Conservation (phyloP, 2,797 vertebrate species). For the Valencia hispanica region DNA sequence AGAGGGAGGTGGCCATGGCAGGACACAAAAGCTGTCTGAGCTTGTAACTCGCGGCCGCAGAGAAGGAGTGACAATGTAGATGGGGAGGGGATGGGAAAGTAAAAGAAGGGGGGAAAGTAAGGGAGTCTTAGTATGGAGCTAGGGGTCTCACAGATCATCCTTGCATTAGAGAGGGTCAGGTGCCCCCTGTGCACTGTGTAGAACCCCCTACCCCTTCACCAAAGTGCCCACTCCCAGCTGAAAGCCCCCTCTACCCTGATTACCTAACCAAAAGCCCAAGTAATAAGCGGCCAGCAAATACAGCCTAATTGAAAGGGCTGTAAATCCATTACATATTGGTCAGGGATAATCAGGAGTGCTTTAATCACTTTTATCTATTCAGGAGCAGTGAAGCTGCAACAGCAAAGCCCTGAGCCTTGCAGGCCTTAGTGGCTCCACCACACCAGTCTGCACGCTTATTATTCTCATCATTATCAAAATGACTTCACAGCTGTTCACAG, state of each 20-base stretch:
- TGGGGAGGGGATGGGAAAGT: slow-evolving; percentile 33
- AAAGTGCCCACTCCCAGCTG: slow-evolving; percentile 79
- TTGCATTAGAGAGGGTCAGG: slow-evolving; percentile 85
- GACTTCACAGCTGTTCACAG: slow-evolving; percentile 97
- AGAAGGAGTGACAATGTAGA: slow-evolving; percentile 46
- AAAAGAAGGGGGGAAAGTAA: slow-evolving; percentile 41
- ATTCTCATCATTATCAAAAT: slow-evolving; percentile 99
- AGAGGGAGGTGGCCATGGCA: slow-evolving; percentile 78
- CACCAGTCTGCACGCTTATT: slow-evolving; percentile 88
- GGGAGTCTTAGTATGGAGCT: slow-evolving; percentile 73
- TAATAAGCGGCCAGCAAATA: slow-evolving; percentile 99
- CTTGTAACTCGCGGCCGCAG: slow-evolving; percentile 59
- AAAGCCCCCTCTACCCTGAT: slow-evolving; percentile 81
- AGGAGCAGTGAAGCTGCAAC: slow-evolving; percentile 98
- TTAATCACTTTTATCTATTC: slow-evolving; percentile 99
- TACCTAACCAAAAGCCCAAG: slow-evolving; percentile 93
- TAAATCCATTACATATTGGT: slow-evolving; percentile 99
- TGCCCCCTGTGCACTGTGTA: slow-evolving; percentile 73
- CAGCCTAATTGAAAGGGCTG: slow-evolving; percentile 99
- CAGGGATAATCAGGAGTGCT: slow-evolving; percentile 99
- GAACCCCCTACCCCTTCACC: slow-evolving; percentile 9
- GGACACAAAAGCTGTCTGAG: slow-evolving; percentile 70
- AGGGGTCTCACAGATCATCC: slow-evolving; percentile 74
- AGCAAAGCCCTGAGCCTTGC: slow-evolving; percentile 95
- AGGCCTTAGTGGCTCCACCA: slow-evolving; percentile 74